Base-by-base conservation (phyloP, 2,797 vertebrate species). In the Streptopelia turtur region DNA sequence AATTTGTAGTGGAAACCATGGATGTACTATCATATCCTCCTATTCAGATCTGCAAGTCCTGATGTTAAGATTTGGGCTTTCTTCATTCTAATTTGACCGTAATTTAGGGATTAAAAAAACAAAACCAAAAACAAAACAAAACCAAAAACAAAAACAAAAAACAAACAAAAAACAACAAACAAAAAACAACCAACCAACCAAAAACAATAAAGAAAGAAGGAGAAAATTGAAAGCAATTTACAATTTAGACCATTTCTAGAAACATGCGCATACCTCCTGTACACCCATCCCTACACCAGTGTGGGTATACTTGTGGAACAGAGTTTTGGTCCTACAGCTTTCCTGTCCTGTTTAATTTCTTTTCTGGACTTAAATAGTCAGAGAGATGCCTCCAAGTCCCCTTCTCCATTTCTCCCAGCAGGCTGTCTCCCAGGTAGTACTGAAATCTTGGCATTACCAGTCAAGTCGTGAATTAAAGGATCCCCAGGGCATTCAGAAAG, bases 281-380 rank as follows among this genome's bases (percentile, higher is more conserved):
- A 75, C 6, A 16, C 4, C 6, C 4, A 25, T 41, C 8, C 8
- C 7, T 11, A 5, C 24, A 55, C 2, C 17, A 53, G 16, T 70
- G 6, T 5, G 37, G 4, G 3, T 25, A n/a, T 16, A 16, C 28
- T 33, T 69, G 37, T 30, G 18, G 20, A 82, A 37, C 6, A 85
- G 17, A 2, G 0, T 17, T 37, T 37, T 2, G 1, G 11, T 77
- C 15, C 37, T 47, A 50, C 6, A 64, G 17, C 5, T 47, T 27
- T 82, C 13, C 28, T 77, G 22, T 33, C 13, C 27, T 72, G 9
- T 45, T 81, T n/a, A 45, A 5, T 49, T 49, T 35, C 71, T n/a
- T 49, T 6, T 31, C 37, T 60, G 52, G 25, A 31, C 31, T 70
- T 45, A 64, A 78, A 64, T 25, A 55, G 23, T 69, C 9, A 13